phyloP scores from a whole-genome alignment of 2,797 vertebrate species.

The Tympanoctomys barrerae region DNA sequence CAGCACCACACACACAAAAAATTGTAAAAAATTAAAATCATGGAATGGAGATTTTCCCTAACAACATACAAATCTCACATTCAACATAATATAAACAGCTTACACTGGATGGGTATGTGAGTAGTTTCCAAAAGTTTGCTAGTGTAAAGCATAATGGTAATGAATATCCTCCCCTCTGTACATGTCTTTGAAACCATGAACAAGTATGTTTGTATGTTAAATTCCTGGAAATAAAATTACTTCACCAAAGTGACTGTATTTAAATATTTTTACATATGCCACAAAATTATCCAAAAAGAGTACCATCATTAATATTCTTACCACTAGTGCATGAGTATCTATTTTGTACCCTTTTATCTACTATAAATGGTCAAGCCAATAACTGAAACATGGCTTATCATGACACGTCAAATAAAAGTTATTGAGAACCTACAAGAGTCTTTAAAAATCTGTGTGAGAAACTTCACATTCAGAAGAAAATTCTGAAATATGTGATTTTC shows the following conservation, averaged over 20 bases:
- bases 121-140: not conserved
- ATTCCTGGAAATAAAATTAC: conserved; percentile 53
- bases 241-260: not conserved
- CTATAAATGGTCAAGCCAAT: conserved; percentile 46
- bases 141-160: conserved; percentile 6
- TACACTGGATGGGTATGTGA: not conserved
- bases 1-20: not conserved
- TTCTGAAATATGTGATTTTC: conserved; percentile 50
- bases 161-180: not conserved
- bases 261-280: conserved; percentile 10
- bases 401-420: conserved; percentile 34
- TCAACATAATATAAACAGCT: not conserved
- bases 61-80: not conserved
- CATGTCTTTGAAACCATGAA: not conserved
- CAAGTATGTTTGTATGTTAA: not conserved
- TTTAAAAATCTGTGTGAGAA: conserved; percentile 8
- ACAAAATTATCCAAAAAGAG: conserved; percentile 50
- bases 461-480: conserved; percentile 51
- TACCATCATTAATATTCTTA: conserved; percentile 15
- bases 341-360: not conserved
- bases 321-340: not conserved
- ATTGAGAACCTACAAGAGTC: conserved; percentile 20
- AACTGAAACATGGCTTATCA: conserved; percentile 4
- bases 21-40: not conserved
- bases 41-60: not conserved